Evolutionary conservation across 2,797 vertebrate genomes (phyloP), one percentile per base, ranked within the genome.

Genomic region (Pelodytes ibericus): DNA sequence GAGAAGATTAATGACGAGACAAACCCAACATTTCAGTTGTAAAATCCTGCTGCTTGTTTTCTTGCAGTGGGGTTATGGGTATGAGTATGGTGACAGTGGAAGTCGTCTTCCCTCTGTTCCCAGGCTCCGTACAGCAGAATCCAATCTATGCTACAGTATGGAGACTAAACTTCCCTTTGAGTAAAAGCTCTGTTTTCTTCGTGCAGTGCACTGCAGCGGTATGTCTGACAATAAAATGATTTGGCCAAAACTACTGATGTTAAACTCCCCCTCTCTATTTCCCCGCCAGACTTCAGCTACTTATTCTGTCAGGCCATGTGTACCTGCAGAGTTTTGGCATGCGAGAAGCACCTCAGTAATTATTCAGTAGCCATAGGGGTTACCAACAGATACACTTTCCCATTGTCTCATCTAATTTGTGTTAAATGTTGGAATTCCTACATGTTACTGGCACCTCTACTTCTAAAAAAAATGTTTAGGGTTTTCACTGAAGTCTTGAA

Each of bases 21-120:
- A 92, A 89, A 93, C 90, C 77, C 89, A 88, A 92, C 91, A 83
- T 86, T 85, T 93, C 88, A 87, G 90, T 93, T 93, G 91, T 93
- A 91, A 91, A 94, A 94, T 94, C 91, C 93, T 93, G 92, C 92
- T 93, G 91, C 87, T 88, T 84, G 87, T 89, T 92, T 90, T 87
- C 89, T 88, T 86, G 82, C 77, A 79, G 62, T 80, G 81, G 86
- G 76, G 81, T 83, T 65, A 74, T 60, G 53, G 66, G 41, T 24
- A 74, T 81, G 65, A 41, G 58, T 75, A 13, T 33, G 10, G 74
- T 73, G 29, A 59, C 24, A 82, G 51, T 6, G 15, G 44, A 75
- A 76, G 72, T 75, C 16, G 70, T 81, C 66, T 20, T 59, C 44
- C 22, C 27, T 66, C 18, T 29, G 15, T 44, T 44, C 16, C 27